phyloP scores from a whole-genome alignment of 2,888 invertebrate species.

The Tipula helvola region DNA sequence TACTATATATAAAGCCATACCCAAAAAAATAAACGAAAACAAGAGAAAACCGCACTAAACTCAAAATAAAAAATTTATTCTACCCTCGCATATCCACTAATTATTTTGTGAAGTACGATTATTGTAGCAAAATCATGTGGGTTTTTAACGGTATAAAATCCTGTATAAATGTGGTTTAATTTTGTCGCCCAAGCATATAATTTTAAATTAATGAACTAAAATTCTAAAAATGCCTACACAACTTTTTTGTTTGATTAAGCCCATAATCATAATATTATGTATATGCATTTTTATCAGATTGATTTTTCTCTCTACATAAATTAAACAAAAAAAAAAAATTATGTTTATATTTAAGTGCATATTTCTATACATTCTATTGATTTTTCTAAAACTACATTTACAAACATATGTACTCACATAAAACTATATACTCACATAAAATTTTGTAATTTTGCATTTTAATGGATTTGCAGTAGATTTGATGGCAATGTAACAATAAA shows the following conservation, averaged over 20 bases:
- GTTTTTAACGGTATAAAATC: background rate
- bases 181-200: background rate
- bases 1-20: background rate
- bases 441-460: background rate
- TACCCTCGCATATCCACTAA: background rate
- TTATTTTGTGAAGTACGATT: background rate
- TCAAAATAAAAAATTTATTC: background rate
- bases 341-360: background rate
- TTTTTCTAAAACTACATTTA: background rate
- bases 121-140: background rate
- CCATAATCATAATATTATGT: background rate
- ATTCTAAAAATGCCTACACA: background rate
- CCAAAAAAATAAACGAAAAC: background rate
- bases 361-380: background rate
- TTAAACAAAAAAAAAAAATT: background rate
- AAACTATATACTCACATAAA: background rate
- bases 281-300: background rate
- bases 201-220: background rate
- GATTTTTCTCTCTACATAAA: background rate
- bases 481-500: background rate
- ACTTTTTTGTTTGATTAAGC: background rate
- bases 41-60: background rate
- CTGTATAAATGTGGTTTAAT: background rate
- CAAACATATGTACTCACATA: background rate
- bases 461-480: background rate